Evolutionary conservation across 1,140 invertebrate genomes (phyloP).

Genomic region (Bombus difficillimus): DNA sequence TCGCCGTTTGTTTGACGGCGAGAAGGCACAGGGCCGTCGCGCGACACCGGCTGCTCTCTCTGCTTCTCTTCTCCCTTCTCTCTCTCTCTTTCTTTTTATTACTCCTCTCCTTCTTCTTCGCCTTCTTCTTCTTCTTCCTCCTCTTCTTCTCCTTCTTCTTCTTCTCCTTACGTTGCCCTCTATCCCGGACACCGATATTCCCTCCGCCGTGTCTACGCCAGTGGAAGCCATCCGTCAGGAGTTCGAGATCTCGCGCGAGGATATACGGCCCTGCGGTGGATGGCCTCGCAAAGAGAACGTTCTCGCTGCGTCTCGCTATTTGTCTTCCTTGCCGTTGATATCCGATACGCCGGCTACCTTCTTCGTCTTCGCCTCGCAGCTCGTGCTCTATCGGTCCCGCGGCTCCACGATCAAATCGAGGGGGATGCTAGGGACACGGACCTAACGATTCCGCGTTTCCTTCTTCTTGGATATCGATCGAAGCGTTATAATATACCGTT

Average conservation of each 20-base stretch:
- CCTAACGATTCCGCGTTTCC: slow-evolving; percentile 3
- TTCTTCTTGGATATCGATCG: slow-evolving; percentile 1
- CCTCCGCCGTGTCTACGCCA: slow-evolving; percentile 37
- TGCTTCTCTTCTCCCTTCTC: too few species aligned
- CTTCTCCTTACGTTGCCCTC: not conserved
- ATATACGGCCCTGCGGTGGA: slow-evolving; percentile 58
- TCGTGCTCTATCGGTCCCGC: slow-evolving; percentile 20
- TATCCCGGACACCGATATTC: not conserved
- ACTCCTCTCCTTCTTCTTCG: not conserved
- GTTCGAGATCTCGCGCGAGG: slow-evolving; percentile 59
- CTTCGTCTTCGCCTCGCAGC: slow-evolving; percentile 18
- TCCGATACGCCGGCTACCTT: slow-evolving; percentile 57
- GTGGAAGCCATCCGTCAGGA: slow-evolving; percentile 61
- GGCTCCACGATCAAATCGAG: slow-evolving; percentile 11
- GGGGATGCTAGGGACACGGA: not conserved
- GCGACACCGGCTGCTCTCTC: slow-evolving; percentile 47
- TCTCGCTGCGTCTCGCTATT: slow-evolving; percentile 61
- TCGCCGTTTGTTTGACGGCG: slow-evolving; percentile 62
- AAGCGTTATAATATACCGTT: not conserved
- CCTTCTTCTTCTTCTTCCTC: not conserved
- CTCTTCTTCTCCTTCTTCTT: not conserved
- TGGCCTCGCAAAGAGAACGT: slow-evolving; percentile 63
- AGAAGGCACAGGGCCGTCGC: slow-evolving; percentile 58
- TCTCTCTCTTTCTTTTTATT: not conserved
- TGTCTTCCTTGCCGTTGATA: slow-evolving; percentile 62